phyloP scores from a whole-genome alignment of 2,113 vertebrate genomes.

The Onychorhynchus coronatus region DNA sequence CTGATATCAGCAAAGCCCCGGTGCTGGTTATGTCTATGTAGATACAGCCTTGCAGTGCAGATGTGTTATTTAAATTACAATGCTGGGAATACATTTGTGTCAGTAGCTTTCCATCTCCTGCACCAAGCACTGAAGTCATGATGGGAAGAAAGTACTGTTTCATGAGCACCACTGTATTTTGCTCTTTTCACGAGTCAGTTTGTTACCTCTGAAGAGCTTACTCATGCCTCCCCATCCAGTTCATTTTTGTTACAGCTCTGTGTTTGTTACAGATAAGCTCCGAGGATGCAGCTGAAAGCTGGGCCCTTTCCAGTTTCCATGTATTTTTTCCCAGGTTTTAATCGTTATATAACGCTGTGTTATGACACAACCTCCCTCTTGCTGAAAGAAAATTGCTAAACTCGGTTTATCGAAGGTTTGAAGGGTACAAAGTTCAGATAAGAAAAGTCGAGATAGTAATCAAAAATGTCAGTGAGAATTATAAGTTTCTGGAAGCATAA shows the following conservation, averaged over 20 bases:
- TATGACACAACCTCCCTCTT: slow-evolving; percentile 24
- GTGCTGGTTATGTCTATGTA: slow-evolving; percentile 37
- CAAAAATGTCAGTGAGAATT: slow-evolving; percentile 33
- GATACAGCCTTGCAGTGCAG: slow-evolving; percentile 38
- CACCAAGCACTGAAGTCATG: background rate
- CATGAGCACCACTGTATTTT: background rate
- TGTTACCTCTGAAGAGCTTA: slow-evolving; percentile 49
- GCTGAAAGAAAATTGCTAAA: slow-evolving; percentile 41
- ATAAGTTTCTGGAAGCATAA: background rate
- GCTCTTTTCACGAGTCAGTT: slow-evolving; percentile 16
- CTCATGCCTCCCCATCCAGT: slow-evolving; percentile 38
- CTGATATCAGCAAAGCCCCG: slow-evolving; percentile 21
- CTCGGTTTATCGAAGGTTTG: background rate
- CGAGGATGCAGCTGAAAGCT: slow-evolving; percentile 39
- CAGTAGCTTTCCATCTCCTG: slow-evolving; percentile 56
- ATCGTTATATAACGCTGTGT: slow-evolving; percentile 27
- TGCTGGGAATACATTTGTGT: slow-evolving; percentile 58
- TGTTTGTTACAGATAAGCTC: slow-evolving; percentile 58
- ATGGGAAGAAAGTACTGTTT: slow-evolving; percentile 6
- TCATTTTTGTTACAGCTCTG: slow-evolving; percentile 55
- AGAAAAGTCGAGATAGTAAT: slow-evolving; percentile 27
- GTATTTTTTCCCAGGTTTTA: slow-evolving; percentile 40
- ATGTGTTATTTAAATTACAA: slow-evolving; percentile 66
- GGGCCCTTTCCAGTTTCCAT: slow-evolving; percentile 36
- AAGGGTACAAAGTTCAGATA: slow-evolving; percentile 56